A percentile compares a stretch with the other conserved stretches of the same genome.
Conservation (phyloP, 2,888 invertebrate species). For the Hyposoter didymator region DNA sequence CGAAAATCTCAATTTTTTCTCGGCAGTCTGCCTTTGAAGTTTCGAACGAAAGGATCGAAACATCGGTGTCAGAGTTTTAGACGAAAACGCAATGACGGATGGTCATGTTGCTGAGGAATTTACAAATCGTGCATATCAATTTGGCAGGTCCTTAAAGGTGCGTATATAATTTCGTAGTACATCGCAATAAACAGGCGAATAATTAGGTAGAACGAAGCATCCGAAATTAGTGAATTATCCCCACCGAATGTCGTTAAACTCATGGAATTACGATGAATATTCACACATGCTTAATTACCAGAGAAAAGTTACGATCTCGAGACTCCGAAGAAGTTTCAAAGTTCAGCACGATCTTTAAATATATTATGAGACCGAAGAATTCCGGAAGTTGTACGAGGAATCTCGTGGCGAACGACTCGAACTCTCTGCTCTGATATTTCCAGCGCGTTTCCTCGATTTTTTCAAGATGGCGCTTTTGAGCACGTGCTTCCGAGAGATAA, state of each 20-base stretch:
- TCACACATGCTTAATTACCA: constrained; percentile 17
- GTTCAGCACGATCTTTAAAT: constrained; percentile 43
- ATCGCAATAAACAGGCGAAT: constrained; percentile 3
- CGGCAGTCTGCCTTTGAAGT: constrained; percentile 56
- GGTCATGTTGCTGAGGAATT: constrained; percentile 13
- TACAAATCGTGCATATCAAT: background rate
- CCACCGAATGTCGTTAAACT: constrained; percentile 34
- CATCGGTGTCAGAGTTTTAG: constrained; percentile 20
- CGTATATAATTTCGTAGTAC: constrained; percentile 20
- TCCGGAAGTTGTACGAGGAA: constrained; percentile 34
- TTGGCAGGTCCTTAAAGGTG: constrained; percentile 15
- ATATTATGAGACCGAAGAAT: constrained; percentile 42
- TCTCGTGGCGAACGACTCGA: constrained; percentile 15
- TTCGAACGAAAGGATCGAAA: constrained; percentile 69
- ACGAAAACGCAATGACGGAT: constrained; percentile 2
- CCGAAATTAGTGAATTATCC: constrained; percentile 5
- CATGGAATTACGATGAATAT: constrained; percentile 45
- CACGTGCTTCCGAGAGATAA: constrained; percentile 38
- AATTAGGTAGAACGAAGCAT: constrained; percentile 11
- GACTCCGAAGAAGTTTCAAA: constrained; percentile 33
- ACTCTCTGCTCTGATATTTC: constrained; percentile 13
- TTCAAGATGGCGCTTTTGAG: constrained; percentile 25
- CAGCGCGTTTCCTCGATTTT: constrained; percentile 21
- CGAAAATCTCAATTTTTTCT: constrained; percentile 52
- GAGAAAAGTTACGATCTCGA: constrained; percentile 19